Base-by-base conservation (phyloP, 2,797 vertebrate species). In the Cynopterus sphinx region DNA sequence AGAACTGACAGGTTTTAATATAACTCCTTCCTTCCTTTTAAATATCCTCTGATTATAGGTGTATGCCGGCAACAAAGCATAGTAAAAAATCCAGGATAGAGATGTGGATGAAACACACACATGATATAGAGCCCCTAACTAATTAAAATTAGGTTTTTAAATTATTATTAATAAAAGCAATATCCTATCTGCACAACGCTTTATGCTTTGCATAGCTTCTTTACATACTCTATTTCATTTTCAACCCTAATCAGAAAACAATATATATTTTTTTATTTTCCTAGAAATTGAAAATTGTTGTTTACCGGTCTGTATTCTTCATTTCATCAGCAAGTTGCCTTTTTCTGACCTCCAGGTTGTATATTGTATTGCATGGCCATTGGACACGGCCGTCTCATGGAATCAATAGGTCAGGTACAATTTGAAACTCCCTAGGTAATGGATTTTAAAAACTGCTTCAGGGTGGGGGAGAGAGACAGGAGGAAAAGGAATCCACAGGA, bases 361-460 rank as follows among this genome's bases (percentile, higher is more conserved):
- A 61, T 96, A 81, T 93, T 96, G 87, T 51, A 84, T 96, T 59
- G 82, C 19, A 65, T 61, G 71, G 94, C 83, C 94, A 94, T n/a
- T 95, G 97, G 92, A 96, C 90, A 89, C 1, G 6, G 95, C 82
- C 65, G 84, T 90, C 77, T 70, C 77, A 19, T 81, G n/a, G 88
- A 96, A 98, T 97, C 97, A 63, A 97, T 97, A 98, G 95, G 95
- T 95, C 95, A 95, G 92, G 96, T 63, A 96, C 95, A 92, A 92
- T 97, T 97, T 87, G 96, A 95, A 96, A 96, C 57, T 96, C 96
- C 97, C 95, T 95, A 95, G 96, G 68, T 88, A 96, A 92, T 92
- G 78, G 95, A 89, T 96, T 96, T 96, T 96, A 88, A 96, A 97
- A 97, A 97, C 90, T 96, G 96, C 95, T 97, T 68, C 81, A 96